Conservation (phyloP, 2,797 vertebrate genomes). For the Malacoctenus gilli region DNA sequence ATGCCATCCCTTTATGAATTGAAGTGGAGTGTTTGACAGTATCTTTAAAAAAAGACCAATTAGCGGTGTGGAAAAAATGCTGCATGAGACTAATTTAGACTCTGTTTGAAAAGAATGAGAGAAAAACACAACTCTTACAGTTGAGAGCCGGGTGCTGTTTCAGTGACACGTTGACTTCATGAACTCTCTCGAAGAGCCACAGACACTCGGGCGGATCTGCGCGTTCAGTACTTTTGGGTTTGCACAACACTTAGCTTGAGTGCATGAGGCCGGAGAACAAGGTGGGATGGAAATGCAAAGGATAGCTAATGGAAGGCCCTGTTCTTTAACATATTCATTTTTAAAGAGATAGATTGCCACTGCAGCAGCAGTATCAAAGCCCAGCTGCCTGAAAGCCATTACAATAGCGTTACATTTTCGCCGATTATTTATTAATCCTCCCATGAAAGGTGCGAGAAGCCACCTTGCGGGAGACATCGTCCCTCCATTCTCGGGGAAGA, state of each 20-base stretch:
- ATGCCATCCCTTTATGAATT: conserved; percentile 23
- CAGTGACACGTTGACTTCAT: conserved; percentile 22
- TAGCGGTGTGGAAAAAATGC: not conserved
- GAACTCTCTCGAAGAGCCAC: conserved; percentile 22
- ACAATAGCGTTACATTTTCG: conserved; percentile 79
- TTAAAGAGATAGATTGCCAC: conserved; percentile 79
- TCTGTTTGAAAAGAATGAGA: not conserved
- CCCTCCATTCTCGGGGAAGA: conserved; percentile 47
- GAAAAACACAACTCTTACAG: not conserved
- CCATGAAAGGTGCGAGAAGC: conserved; percentile 77
- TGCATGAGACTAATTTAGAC: not conserved
- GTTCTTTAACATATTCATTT: conserved; percentile 82
- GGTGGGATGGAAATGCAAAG: conserved; percentile 72
- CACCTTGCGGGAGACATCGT: conserved; percentile 44
- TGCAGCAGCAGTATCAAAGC: conserved; percentile 55
- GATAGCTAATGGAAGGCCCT: conserved; percentile 77
- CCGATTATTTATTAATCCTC: conserved; percentile 84
- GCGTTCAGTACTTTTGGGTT: conserved; percentile 30
- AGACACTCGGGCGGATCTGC: conserved; percentile 25
- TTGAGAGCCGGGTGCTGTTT: conserved; percentile 20
- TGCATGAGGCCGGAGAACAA: conserved; percentile 70
- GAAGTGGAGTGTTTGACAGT: not conserved
- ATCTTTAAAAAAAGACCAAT: conserved; percentile 7
- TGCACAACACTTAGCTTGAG: conserved; percentile 68
- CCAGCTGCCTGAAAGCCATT: conserved; percentile 78